Conservation (phyloP, 1,140 invertebrate genomes). For the Halyomorpha halys region DNA sequence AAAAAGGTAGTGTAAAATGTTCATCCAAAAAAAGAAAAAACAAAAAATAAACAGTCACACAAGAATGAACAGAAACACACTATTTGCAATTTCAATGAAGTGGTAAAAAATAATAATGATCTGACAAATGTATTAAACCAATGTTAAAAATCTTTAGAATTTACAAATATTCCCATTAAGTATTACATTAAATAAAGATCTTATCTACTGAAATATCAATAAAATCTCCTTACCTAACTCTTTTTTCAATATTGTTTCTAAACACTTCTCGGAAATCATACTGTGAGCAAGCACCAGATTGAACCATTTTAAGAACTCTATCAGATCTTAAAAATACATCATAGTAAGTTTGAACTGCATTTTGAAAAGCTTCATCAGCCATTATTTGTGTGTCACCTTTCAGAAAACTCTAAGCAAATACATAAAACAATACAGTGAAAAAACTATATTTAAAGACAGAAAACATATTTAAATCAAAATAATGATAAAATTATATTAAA, state of each 20-base stretch:
- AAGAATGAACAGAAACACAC: no score
- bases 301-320: slow-evolving; percentile 87
- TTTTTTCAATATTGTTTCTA: slow-evolving; percentile 92
- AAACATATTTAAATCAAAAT: neutral
- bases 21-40: no score
- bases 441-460: neutral
- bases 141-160: neutral
- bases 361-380: slow-evolving; percentile 98
- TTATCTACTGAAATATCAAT: no score
- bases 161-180: neutral
- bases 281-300: slow-evolving; percentile 91
- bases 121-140: neutral
- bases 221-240: slow-evolving; percentile 57
- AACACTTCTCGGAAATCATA: slow-evolving; percentile 98
- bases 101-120: neutral
- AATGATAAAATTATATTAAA: neutral
- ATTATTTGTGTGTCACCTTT: slow-evolving; percentile 96
- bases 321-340: slow-evolving; percentile 97
- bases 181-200: neutral
- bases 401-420: slow-evolving; percentile 59
- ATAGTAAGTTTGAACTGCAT: slow-evolving; percentile 93
- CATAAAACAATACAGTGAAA: slow-evolving; percentile 23
- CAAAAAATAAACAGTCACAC: no score
- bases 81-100: no score
- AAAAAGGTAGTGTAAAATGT: no score